phyloP scores from a whole-genome alignment of 2,888 invertebrate species.

The Xiphydria camelus region DNA sequence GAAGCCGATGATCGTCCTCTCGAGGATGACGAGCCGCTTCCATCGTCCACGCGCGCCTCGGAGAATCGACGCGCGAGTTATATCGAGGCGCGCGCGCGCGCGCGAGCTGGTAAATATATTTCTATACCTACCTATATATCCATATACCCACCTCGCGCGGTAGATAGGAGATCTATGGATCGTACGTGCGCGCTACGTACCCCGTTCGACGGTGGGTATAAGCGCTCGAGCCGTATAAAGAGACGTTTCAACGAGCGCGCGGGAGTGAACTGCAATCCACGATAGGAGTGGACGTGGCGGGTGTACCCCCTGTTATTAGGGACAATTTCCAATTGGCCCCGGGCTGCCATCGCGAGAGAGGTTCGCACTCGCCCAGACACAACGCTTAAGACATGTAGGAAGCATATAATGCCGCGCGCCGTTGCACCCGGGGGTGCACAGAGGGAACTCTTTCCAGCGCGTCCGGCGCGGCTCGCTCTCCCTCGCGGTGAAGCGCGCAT shows the following conservation, averaged over 20 bases:
- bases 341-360: conserved; percentile 38
- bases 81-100: no score
- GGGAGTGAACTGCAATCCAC: conserved; percentile 42
- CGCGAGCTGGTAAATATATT: no score
- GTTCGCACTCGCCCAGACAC: conserved; percentile 14
- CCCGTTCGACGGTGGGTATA: no score
- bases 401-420: conserved; percentile 44
- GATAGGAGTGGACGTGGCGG: conserved; percentile 49
- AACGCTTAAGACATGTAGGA: conserved; percentile 28
- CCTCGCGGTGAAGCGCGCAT: conserved; percentile 23
- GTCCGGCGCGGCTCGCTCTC: conserved; percentile 18
- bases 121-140: no score
- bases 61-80: no score
- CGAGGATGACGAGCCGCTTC: no score
- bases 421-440: conserved; percentile 45
- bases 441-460: conserved; percentile 18
- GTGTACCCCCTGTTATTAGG: conserved; percentile 56
- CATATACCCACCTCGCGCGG: no score
- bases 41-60: no score
- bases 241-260: conserved; percentile 43
- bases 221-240: conserved; percentile 28
- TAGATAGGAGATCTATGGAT: no score
- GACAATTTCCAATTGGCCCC: conserved; percentile 57
- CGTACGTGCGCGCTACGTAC: no score
- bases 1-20: no score